Conservation (phyloP, 2,888 invertebrate species). For the Meta bourneti region DNA sequence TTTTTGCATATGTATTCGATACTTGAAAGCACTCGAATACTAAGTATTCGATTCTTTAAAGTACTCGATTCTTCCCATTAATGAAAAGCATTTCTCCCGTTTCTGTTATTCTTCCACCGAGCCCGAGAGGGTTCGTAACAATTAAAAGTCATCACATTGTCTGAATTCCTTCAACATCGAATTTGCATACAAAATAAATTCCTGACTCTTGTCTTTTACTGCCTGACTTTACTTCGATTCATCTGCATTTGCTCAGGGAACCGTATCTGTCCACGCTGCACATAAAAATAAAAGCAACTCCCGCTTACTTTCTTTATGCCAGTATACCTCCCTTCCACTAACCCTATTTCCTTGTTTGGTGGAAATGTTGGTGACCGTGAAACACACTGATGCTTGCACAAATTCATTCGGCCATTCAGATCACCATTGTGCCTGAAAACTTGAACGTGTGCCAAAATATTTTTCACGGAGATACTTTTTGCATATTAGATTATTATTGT, state of each 20-base stretch:
- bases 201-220: too few relatives aligned
- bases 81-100: too few relatives aligned
- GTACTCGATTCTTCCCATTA: too few relatives aligned
- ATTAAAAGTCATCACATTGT: too few relatives aligned
- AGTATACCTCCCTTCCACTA: constrained; percentile 11
- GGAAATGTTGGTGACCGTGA: constrained; percentile 11
- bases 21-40: too few relatives aligned
- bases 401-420: constrained; percentile 19
- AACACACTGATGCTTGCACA: constrained; percentile 22
- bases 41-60: too few relatives aligned
- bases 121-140: too few relatives aligned
- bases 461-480: constrained; percentile 19
- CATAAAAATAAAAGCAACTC: background rate
- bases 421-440: constrained; percentile 14
- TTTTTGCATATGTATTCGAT: too few relatives aligned
- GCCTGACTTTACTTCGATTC: background rate
- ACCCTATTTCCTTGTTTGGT: constrained; percentile 17
- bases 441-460: constrained; percentile 37
- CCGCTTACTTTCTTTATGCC: background rate
- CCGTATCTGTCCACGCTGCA: background rate
- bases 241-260: background rate
- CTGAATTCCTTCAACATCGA: too few relatives aligned
- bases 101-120: too few relatives aligned
- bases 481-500: constrained; percentile 11
- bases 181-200: too few relatives aligned